phyloP scores from a whole-genome alignment of 2,113 vertebrate genomes.

The Cathartes aura region DNA sequence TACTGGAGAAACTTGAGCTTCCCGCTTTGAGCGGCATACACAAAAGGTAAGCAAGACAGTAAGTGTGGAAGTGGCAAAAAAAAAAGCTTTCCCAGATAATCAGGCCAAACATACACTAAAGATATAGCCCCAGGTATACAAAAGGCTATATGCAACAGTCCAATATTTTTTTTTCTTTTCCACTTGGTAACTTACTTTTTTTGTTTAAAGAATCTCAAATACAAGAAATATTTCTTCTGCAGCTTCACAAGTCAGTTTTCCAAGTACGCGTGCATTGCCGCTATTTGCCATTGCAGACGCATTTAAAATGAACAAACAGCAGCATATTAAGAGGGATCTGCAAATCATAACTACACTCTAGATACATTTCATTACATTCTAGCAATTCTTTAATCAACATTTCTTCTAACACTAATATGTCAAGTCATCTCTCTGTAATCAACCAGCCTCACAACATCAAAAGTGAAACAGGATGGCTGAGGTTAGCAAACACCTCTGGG shows the following conservation, averaged over 20 bases:
- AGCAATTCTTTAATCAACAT: neutral
- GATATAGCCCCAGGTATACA: neutral
- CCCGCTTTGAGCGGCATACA: rapidly evolving
- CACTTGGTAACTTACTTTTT: neutral
- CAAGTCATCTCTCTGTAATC: neutral
- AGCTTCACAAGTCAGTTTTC: neutral
- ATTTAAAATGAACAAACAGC: neutral
- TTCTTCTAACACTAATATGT: neutral
- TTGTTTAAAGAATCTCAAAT: neutral
- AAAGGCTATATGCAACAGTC: neutral
- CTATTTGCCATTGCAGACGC: neutral
- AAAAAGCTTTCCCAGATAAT: neutral
- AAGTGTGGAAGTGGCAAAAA: neutral
- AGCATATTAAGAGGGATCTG: neutral
- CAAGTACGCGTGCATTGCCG: neutral
- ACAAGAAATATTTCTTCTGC: neutral
- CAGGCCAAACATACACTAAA: neutral
- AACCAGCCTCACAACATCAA: neutral
- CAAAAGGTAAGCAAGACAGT: neutral
- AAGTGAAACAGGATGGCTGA: neutral
- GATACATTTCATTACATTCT: neutral
- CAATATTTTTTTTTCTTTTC: no score
- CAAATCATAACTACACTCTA: neutral
- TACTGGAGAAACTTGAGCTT: neutral
- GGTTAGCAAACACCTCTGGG: neutral